phyloP scores from a whole-genome alignment of 2,113 vertebrate genomes.

The Rutilus rutilus region DNA sequence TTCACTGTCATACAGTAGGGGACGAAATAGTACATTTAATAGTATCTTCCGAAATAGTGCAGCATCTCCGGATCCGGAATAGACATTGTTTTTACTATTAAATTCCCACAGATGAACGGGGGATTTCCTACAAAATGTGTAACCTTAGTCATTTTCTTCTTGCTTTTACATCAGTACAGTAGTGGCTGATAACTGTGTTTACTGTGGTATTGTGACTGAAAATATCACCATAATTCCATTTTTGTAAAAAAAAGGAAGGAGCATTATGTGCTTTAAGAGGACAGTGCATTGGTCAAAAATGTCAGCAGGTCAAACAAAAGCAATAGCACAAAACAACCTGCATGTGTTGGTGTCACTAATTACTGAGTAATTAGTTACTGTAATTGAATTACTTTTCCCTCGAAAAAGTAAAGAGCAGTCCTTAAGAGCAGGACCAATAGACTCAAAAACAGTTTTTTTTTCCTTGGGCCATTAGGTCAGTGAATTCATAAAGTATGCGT shows the following conservation, averaged over 20 bases:
- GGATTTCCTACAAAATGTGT: neutral
- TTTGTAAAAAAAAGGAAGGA: neutral
- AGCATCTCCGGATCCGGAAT: too few relatives aligned
- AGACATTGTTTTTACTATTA: neutral
- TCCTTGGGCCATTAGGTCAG: too few relatives aligned
- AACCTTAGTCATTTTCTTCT: neutral
- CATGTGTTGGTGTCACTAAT: too few relatives aligned
- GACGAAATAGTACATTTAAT: too few relatives aligned
- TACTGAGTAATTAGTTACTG: too few relatives aligned
- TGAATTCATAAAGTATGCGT: too few relatives aligned
- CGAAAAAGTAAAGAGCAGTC: too few relatives aligned
- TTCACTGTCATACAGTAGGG: too few relatives aligned
- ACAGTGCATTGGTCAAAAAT: neutral
- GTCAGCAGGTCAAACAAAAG: neutral
- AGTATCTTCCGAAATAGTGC: too few relatives aligned
- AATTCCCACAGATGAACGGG: neutral
- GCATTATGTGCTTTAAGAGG: neutral
- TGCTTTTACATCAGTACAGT: neutral
- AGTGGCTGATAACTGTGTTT: neutral
- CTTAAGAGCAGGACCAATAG: too few relatives aligned
- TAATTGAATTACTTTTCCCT: too few relatives aligned
- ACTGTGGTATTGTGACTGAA: neutral
- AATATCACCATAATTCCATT: neutral
- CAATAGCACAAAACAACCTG: neutral
- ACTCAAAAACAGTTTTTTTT: too few relatives aligned